phyloP scores from a whole-genome alignment of 2,797 vertebrate genomes.

The Cuculus canorus region DNA sequence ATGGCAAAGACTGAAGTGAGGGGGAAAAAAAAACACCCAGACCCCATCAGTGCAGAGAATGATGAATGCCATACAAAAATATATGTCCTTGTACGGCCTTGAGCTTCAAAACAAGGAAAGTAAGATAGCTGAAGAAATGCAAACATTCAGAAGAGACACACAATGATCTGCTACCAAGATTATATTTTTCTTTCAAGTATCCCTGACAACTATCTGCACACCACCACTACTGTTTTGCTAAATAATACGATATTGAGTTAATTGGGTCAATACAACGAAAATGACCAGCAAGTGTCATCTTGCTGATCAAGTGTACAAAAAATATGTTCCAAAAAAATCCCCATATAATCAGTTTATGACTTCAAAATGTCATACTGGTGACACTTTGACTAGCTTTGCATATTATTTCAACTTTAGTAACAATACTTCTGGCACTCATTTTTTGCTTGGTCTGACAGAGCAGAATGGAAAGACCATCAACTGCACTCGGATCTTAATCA shows the following conservation, averaged over 20 bases:
- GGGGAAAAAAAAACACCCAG: not conserved
- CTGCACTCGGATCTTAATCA: not conserved
- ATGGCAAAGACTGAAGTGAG: slow-evolving; percentile 16
- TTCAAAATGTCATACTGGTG: not conserved
- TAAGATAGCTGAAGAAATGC: not conserved
- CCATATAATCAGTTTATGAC: not conserved
- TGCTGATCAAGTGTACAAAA: not conserved
- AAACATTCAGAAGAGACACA: not conserved
- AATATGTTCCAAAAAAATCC: not conserved
- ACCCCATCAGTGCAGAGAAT: not conserved
- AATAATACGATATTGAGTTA: not conserved
- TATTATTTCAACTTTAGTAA: not conserved
- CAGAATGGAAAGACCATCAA: not conserved
- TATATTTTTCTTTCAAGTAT: not conserved
- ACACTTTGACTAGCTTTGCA: not conserved
- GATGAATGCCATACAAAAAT: slow-evolving; percentile 48
- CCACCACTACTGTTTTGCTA: not conserved
- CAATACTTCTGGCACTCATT: not conserved
- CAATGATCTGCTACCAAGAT: not conserved
- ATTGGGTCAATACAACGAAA: not conserved
- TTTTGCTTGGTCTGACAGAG: not conserved
- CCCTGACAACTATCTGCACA: not conserved
- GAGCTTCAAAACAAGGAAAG: not conserved
- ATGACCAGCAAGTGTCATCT: not conserved
- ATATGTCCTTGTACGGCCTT: slow-evolving; percentile 20